Evolutionary conservation across 2,888 invertebrate genomes (phyloP), one percentile per base, ranked within the genome.

Genomic region (Eugnorisma glareosa): DNA sequence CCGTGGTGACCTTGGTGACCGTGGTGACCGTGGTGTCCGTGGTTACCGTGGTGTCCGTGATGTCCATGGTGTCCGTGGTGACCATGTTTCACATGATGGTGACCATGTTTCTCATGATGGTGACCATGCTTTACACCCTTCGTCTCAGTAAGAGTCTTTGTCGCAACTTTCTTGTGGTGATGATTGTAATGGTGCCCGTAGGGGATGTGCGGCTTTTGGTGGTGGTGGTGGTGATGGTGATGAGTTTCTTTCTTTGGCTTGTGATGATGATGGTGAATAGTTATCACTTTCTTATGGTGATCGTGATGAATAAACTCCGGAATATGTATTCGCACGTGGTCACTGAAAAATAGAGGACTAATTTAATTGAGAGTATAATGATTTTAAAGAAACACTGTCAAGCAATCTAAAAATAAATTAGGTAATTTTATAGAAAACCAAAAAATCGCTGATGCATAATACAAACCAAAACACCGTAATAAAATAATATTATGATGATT

Each of bases 291-390:
- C 13, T 97, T 97, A 88, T 97, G 97, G 80, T 97, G 95, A 68
- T 97, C 97, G 81, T 97, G 97, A 66, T 97, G 97, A 81, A 97
- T 96, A 71, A 97, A 95, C 90, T 97, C 97, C 31, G 97, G 97
- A 15, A 97, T 95, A 90, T 97, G 95, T 69, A 97, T 92, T 91
- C 95, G 97, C 81, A 97, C 94, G 89, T 97, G 97, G 71, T 97
- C 95, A 88, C 97, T 97, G 95, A 76, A 95, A 95, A 90, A 90
- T 70, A 90, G 72, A 67, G 45, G 24, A 54, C 67, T 13, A 35
- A 57, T 86, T 74, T 67, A 21, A 45, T 21, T 67, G n/a, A 45
- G 24, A 43, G 18, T 18, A 10, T 15, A 21, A 54, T 37, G 28
- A 64, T 69, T 64, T 37, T 37, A 15, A 24, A 68, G 21, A 3